These are phyloP conservation scores for Matsumurasca onukii DNA, from an alignment of 1,140 invertebrate genomes.

Conservation along the genomic window DNA sequence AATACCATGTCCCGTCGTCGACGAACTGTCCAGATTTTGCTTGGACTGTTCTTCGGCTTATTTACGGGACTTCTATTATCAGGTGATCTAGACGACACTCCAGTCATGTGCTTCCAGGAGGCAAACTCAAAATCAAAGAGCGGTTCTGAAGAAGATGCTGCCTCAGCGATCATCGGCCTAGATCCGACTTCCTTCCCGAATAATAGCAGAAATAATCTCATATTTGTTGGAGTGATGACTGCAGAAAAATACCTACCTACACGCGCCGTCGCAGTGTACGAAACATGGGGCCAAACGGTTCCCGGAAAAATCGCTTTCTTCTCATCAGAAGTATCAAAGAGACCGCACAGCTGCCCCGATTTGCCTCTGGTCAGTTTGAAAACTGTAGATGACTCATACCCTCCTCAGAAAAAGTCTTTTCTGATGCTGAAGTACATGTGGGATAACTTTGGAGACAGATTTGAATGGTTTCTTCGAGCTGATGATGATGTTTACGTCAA, in stretches of 20 bases:
- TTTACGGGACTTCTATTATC: conserved; percentile 46
- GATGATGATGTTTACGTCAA: conserved; percentile 98
- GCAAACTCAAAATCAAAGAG: neutral
- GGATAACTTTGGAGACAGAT: conserved; percentile 88
- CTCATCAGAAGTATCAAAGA: conserved; percentile 75
- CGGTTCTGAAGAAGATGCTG: conserved; percentile 2
- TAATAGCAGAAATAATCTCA: conserved; percentile 46
- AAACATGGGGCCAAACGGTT: conserved; percentile 87
- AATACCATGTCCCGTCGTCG: conserved; percentile 2
- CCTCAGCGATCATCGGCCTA: conserved; percentile 19
- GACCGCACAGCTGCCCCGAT: conserved; percentile 50
- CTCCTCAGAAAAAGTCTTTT: conserved; percentile 98
- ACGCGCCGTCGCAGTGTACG: conserved; percentile 82
- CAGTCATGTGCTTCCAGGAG: conserved; percentile 35
- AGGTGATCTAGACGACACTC: too few relatives aligned
- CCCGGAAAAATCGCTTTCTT: conserved; percentile 91
- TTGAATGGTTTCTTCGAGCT: conserved; percentile 96
- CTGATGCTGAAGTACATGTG: conserved; percentile 98
- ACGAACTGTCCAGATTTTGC: conserved; percentile 39
- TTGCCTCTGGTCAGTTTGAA: conserved; percentile 63
- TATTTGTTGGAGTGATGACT: conserved; percentile 96
- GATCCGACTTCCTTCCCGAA: conserved; percentile 18
- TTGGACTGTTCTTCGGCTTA: conserved; percentile 50
- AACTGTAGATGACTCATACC: conserved; percentile 93
- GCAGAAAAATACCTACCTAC: conserved; percentile 86